Base-by-base conservation (phyloP, 2,888 invertebrate genomes). In the Ophion slaviceki region DNA sequence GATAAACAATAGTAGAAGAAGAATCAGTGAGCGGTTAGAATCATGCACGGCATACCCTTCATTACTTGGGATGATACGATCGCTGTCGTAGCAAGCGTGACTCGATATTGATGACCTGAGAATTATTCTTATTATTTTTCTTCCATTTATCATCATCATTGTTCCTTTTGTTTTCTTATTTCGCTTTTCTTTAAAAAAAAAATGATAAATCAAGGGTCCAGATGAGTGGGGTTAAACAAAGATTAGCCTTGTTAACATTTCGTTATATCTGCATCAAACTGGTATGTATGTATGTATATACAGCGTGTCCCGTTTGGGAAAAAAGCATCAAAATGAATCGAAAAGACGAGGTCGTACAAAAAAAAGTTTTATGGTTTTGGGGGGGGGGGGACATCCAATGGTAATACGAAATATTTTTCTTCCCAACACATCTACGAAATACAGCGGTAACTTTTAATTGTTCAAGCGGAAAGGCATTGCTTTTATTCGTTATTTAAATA, bases 31-130 rank as follows among this genome's bases (percentile, higher is more conserved):
- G 28, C 74, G 57, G 80, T 80, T 80, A 74, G 67, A 59, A 61
- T 67, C 74, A 80, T 80, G 80, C 80, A 80, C 66, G 66, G 53
- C 80, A 80, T 80, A 80, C 80, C 80, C 74, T 72, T 59, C 28
- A 32, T 67, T 32, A 59, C 74, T 59, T 59, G 74, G 72, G 59
- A 80, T 64, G 80, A 70, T 59, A 82, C 59, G 77, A 67, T 81
- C 75, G 70, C 20, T 62, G 82, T 47, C 57, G 64, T 70, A 62
- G 82, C 36, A 71, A 82, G 76, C 82, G 77, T 77, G 62, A 82
- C 61, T 53, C 67, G 84, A 81, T 81, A 71, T 71, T 72, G 71
- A 80, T 75, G 70, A 74, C 78, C 72, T 74, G 83, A 67, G 62
- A 68, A 67, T 83, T 83, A 68, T 74, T 72, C 59, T 77, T 57